A percentile compares a stretch with the other conserved stretches of the same genome.
Conservation (phyloP, 2,888 invertebrate genomes). For the Drosophila engyochracea region DNA sequence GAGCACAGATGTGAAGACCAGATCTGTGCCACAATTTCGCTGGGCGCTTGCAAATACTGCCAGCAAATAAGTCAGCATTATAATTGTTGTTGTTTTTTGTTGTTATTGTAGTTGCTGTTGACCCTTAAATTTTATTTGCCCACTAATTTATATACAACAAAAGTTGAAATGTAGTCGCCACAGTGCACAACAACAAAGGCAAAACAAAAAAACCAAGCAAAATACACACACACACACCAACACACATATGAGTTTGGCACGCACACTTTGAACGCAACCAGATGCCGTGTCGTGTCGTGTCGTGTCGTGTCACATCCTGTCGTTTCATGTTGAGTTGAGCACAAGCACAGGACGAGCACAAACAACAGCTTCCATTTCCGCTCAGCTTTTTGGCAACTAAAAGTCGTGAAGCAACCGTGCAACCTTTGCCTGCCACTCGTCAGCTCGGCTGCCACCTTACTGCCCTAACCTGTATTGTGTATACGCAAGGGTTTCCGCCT, state of each 20-base stretch:
- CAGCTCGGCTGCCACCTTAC: slow-evolving; percentile 6
- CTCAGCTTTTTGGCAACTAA: slow-evolving; percentile 42
- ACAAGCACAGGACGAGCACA: slow-evolving; percentile 46
- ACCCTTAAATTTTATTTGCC: slow-evolving; percentile 59
- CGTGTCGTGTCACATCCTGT: slow-evolving; percentile 12
- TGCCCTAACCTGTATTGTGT: slow-evolving; percentile 7
- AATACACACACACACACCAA: slow-evolving; percentile 4
- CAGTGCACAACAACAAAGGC: slow-evolving; percentile 29
- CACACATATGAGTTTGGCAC: slow-evolving; percentile 3
- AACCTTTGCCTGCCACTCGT: slow-evolving; percentile 32
- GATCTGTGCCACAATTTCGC: slow-evolving; percentile 9
- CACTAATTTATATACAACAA: slow-evolving; percentile 57
- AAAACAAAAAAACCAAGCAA: slow-evolving; percentile 1
- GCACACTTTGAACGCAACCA: slow-evolving; percentile 2
- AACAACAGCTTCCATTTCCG: slow-evolving; percentile 75
- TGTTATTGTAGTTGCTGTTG: slow-evolving; percentile 39
- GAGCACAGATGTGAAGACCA: background rate
- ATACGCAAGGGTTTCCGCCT: slow-evolving; percentile 60
- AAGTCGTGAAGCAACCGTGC: slow-evolving; percentile 11
- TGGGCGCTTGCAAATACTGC: slow-evolving; percentile 35
- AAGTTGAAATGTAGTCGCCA: slow-evolving; percentile 43
- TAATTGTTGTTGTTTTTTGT: slow-evolving; percentile 13
- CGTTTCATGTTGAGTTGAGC: slow-evolving; percentile 47
- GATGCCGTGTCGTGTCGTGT: slow-evolving; percentile 31
- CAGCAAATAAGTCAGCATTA: slow-evolving; percentile 10